Base-by-base conservation (phyloP, 2,888 invertebrate species). In the Nymphalis c-album region DNA sequence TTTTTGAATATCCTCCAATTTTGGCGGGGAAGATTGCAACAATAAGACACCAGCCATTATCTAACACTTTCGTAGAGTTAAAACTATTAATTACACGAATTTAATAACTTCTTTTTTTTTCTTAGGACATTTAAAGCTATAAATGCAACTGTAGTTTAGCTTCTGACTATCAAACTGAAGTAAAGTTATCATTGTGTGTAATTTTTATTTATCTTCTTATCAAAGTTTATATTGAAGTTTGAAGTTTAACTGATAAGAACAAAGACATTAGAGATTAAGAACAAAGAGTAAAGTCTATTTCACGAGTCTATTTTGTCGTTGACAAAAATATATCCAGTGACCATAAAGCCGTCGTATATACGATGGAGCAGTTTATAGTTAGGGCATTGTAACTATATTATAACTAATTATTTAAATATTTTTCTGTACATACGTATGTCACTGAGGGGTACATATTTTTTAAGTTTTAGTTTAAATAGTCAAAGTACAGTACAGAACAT, bases 1-100 rank as follows among this genome's bases (percentile, higher is more conserved):
- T 70, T 87, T 88, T 76, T 94, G 94, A 69, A 93, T 91, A 64
- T 90, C 85, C 78, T 93, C 92, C 69, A 94, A 81, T 73, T 93
- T 94, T 59, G 85, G 84, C 10, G 94, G 93, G 8, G 94, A 83
- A 18, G 93, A 87, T 79, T 92, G 93, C 60, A 93, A 76, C 48
- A 93, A 80, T 46, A 92, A 75, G 40, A 90, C 79, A 64, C 83
- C 80, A 18, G 78, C 68, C 77, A 77, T 77, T 47, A 35, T 63
- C 55, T 61, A 57, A 45, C 47, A n/a, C 50, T 62, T 51, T 13
- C 16, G 7, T 40, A 57, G 47, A 22, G n/a, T 16, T 47, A n/a
- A 40, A 35, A 55, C 7, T 53, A 31, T 60, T n/a, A 47, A 55
- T 22, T 48, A n/a, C 2, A 45, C 47, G n/a, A 51, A 22, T 22